Evolutionary conservation across 1,140 invertebrate species (phyloP).

Genomic region (Scylla paramamosain): DNA sequence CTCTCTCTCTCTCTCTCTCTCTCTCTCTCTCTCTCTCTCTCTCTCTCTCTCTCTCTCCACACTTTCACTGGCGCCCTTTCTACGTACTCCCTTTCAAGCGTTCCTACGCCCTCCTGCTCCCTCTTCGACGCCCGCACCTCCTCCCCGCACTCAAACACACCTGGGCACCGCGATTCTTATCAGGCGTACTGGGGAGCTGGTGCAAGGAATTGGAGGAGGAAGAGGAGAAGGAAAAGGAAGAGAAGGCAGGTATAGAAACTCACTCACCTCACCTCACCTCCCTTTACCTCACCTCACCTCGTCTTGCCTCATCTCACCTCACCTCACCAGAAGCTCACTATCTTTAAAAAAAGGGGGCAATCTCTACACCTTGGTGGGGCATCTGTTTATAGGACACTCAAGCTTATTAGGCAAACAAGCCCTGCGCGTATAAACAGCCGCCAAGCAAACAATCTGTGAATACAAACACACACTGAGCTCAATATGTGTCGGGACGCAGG

Average conservation of each 20-base stretch:
- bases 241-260: neutral
- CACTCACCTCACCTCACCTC: neutral
- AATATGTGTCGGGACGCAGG: conserved; percentile 38
- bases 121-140: neutral
- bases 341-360: conserved; percentile 36
- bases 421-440: conserved; percentile 45
- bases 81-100: neutral
- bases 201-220: no score
- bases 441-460: conserved; percentile 53
- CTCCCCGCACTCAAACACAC: conserved; percentile 23
- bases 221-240: neutral
- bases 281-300: no score
- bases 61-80: neutral
- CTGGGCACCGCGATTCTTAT: neutral
- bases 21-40: neutral
- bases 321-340: no score
- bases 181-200: conserved; percentile 4
- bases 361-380: conserved; percentile 35
- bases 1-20: neutral
- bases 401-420: conserved; percentile 58
- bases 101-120: neutral
- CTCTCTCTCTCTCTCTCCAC: conserved; percentile 31
- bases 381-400: conserved; percentile 63
- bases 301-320: no score
- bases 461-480: conserved; percentile 32